Conservation (phyloP, 2,888 invertebrate genomes). For the Lasius fuliginosus region DNA sequence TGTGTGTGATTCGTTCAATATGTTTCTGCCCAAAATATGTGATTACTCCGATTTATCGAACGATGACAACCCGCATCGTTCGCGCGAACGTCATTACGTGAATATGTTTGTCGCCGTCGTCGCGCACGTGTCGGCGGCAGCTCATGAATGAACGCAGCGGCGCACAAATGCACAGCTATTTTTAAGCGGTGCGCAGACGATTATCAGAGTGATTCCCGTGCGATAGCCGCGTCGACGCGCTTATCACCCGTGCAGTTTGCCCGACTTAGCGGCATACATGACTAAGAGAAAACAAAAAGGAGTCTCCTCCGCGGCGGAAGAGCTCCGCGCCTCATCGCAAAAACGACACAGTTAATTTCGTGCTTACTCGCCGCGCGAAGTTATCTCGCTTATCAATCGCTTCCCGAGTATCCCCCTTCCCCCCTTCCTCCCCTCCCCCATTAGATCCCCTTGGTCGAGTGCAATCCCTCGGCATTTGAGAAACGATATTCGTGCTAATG, state of each 20-base stretch:
- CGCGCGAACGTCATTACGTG: neutral
- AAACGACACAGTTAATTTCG: neutral
- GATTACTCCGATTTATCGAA: slow-evolving; percentile 23
- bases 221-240: slow-evolving; percentile 57
- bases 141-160: slow-evolving; percentile 72
- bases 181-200: slow-evolving; percentile 73
- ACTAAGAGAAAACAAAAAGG: slow-evolving; percentile 68
- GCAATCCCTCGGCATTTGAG: neutral
- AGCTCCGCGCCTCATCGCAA: neutral
- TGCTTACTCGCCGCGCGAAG: neutral
- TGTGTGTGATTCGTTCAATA: neutral
- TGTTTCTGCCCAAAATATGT: neutral
- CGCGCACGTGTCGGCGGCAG: slow-evolving; percentile 64
- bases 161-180: slow-evolving; percentile 65
- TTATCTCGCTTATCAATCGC: slow-evolving; percentile 32
- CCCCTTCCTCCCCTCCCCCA: neutral
- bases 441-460: neutral
- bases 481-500: neutral
- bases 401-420: neutral
- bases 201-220: slow-evolving; percentile 72
- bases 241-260: slow-evolving; percentile 65
- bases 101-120: slow-evolving; percentile 6
- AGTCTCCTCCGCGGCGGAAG: neutral
- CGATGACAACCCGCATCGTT: neutral
- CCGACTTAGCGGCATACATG: slow-evolving; percentile 44